Evolutionary conservation across 2,888 invertebrate genomes (phyloP).

Genomic region (Lamproptera curius): DNA sequence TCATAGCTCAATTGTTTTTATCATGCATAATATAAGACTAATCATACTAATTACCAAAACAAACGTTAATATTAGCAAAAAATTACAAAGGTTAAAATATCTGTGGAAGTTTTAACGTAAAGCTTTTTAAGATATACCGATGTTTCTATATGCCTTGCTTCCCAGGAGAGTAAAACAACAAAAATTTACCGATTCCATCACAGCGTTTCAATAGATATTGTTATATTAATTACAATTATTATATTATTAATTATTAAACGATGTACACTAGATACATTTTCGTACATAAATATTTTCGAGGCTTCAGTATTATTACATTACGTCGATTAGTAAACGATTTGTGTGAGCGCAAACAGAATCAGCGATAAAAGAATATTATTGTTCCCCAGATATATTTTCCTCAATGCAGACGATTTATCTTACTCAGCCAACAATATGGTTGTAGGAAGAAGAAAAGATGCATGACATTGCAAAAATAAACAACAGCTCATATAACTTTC

Average conservation of each 20-base stretch:
- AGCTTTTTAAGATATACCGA: too few species aligned
- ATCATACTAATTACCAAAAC: too few species aligned
- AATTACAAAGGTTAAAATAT: too few species aligned
- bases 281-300: not conserved
- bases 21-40: too few species aligned
- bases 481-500: not conserved
- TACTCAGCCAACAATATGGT: not conserved
- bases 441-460: not conserved
- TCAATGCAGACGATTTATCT: not conserved
- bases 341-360: not conserved
- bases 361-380: not conserved
- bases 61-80: too few species aligned
- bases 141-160: not conserved
- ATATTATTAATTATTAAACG: not conserved
- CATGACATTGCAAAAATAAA: not conserved
- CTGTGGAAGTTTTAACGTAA: too few species aligned
- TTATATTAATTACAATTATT: not conserved
- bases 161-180: not conserved
- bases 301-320: not conserved
- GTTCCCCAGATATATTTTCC: not conserved
- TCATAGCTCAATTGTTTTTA: too few species aligned
- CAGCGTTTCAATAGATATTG: not conserved
- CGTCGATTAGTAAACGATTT: not conserved
- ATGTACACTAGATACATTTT: not conserved
- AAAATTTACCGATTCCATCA: not conserved